Conservation (phyloP, 92 coral and sea anemone genomes). For the Ricordea florida region DNA sequence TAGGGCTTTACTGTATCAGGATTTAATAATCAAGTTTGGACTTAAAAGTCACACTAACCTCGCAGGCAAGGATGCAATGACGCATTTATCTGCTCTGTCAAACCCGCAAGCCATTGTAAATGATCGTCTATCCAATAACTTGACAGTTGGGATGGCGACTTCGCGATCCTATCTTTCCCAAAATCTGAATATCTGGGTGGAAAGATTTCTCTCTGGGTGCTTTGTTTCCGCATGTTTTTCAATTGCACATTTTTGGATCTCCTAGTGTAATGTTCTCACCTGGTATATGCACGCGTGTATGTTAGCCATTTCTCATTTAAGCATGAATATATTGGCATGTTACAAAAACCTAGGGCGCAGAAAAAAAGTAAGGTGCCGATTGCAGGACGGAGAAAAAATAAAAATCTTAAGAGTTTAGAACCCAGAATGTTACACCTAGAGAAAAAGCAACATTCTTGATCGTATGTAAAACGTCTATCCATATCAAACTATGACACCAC, state of each 20-base stretch:
- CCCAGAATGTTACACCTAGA: neutral
- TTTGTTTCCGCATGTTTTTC: neutral
- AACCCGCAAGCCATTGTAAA: constrained; percentile 7
- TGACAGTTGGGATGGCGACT: neutral
- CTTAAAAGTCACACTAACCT: neutral
- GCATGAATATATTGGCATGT: no score
- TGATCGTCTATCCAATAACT: neutral
- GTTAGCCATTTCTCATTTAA: no score
- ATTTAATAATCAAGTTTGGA: no score
- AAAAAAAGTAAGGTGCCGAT: no score
- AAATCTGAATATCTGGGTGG: neutral
- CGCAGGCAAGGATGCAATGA: constrained; percentile 8
- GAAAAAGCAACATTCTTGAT: neutral
- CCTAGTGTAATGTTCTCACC: no score
- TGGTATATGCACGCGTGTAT: no score
- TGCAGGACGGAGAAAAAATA: no score
- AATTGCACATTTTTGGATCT: no score
- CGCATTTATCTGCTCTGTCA: constrained; percentile 16
- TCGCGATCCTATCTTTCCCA: neutral
- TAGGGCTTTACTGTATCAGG: no score
- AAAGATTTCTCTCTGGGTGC: neutral
- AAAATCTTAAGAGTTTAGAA: no score
- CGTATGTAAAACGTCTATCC: neutral
- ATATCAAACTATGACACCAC: neutral
- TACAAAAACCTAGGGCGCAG: no score